These are phyloP conservation scores for Noctua janthina DNA, from an alignment of 2,888 invertebrate species.

Conservation along the genomic window DNA sequence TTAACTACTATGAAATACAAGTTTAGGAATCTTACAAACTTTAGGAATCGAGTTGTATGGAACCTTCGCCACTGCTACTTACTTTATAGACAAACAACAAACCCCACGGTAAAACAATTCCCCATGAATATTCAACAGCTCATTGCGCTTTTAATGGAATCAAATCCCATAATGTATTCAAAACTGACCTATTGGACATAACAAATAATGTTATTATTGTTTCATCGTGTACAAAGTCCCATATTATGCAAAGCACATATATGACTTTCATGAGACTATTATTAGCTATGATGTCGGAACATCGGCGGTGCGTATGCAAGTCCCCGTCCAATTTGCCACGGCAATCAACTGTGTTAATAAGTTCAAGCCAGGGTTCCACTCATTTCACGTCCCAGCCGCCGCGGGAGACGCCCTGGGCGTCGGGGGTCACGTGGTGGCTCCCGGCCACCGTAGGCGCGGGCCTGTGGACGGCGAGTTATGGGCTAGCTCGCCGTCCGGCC, in stretches of 20 bases:
- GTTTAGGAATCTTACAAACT: no score
- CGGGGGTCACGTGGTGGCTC: no score
- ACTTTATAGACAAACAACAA: slow-evolving; percentile 1
- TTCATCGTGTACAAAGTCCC: slow-evolving; percentile 39
- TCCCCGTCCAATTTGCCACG: slow-evolving; percentile 82
- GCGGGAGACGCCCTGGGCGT: no score
- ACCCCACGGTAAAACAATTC: slow-evolving; percentile 13
- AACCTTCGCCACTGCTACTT: neutral
- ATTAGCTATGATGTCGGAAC: slow-evolving; percentile 63
- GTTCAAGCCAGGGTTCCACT: slow-evolving; percentile 73
- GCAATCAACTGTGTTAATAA: slow-evolving; percentile 85
- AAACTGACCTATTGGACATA: slow-evolving; percentile 42
- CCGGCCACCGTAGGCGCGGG: no score
- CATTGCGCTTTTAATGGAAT: slow-evolving; percentile 52
- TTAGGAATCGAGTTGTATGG: no score
- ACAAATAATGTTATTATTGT: slow-evolving; percentile 48
- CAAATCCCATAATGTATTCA: slow-evolving; percentile 57
- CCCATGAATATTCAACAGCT: slow-evolving; percentile 43
- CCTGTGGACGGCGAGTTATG: no score
- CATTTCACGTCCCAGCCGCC: no score
- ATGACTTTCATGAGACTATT: slow-evolving; percentile 67
- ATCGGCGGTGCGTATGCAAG: slow-evolving; percentile 72
- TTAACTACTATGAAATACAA: no score
- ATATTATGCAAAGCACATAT: slow-evolving; percentile 59
- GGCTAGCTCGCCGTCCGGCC: no score